Percentiles rank a stretch among this genome's conserved stretches.
These are phyloP conservation scores for Xestia sexstrigata DNA, from an alignment of 2,888 invertebrate genomes.

Conservation along the genomic window DNA sequence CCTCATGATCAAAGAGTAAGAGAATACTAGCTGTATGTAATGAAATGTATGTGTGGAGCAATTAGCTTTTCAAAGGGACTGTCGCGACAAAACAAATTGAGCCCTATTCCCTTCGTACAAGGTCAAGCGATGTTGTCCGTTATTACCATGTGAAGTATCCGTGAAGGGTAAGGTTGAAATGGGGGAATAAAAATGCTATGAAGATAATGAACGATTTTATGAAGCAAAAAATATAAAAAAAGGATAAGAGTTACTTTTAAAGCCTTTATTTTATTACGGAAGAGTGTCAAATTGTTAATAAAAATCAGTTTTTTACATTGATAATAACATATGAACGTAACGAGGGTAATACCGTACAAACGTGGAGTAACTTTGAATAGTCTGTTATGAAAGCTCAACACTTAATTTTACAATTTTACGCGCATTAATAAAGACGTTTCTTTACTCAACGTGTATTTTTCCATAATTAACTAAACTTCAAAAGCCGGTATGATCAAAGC, in stretches of 20 bases:
- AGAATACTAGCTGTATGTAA: slow-evolving; percentile 16
- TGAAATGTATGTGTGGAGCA: slow-evolving; percentile 38
- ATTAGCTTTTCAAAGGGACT: slow-evolving; percentile 39
- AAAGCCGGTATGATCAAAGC: slow-evolving; percentile 27
- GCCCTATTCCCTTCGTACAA: slow-evolving; percentile 15
- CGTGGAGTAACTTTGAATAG: too few species aligned
- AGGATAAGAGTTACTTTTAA: neutral
- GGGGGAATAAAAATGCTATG: neutral
- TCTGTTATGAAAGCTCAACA: neutral
- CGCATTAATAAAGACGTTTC: neutral
- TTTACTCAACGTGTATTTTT: neutral
- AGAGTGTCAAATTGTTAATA: neutral
- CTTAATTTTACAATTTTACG: neutral
- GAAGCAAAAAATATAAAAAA: neutral
- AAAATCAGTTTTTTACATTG: neutral
- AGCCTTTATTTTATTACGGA: neutral
- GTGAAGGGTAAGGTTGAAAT: neutral
- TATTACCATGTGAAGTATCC: slow-evolving; percentile 6
- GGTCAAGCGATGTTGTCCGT: slow-evolving; percentile 36
- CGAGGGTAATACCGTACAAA: neutral
- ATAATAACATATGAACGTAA: neutral
- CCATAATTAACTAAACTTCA: slow-evolving; percentile 2
- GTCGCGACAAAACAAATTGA: slow-evolving; percentile 34
- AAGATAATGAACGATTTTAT: slow-evolving; percentile 2
- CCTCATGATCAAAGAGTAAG: slow-evolving; percentile 47